phyloP scores from a whole-genome alignment of 1,140 invertebrate species.

The Camponotus floridanus region DNA sequence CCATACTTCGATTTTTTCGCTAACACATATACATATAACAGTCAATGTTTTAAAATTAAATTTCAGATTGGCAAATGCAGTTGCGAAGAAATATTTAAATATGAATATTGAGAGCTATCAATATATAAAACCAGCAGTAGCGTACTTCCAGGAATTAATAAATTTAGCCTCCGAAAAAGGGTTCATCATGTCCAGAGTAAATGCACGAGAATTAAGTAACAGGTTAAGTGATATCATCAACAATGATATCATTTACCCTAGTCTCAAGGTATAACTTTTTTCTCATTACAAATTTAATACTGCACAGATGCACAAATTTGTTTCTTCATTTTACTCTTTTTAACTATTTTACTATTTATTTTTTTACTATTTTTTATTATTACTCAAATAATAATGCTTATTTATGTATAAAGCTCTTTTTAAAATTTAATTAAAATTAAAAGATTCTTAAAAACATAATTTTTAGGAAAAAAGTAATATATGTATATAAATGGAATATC shows the following conservation, averaged over 20 bases:
- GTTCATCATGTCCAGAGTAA: slow-evolving; percentile 87
- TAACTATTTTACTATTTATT: not conserved
- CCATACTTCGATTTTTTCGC: not conserved
- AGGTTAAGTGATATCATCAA: slow-evolving; percentile 92
- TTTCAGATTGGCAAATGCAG: slow-evolving; percentile 88
- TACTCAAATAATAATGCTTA: too few relatives aligned
- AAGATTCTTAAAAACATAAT: too few relatives aligned
- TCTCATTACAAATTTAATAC: not conserved
- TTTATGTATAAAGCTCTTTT: too few relatives aligned
- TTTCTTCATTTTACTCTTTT: not conserved
- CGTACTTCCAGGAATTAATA: slow-evolving; percentile 90
- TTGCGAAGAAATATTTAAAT: slow-evolving; percentile 90
- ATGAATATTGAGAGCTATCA: slow-evolving; percentile 90
- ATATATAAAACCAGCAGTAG: slow-evolving; percentile 91
- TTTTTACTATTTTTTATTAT: not conserved
- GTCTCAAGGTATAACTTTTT: slow-evolving; percentile 87
- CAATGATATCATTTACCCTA: slow-evolving; percentile 92
- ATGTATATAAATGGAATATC: too few relatives aligned
- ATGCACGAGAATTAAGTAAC: slow-evolving; percentile 90
- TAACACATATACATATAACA: slow-evolving; percentile 3
- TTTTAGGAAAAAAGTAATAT: too few relatives aligned
- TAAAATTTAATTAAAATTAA: too few relatives aligned
- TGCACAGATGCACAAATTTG: not conserved
- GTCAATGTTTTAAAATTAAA: not conserved
- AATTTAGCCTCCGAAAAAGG: slow-evolving; percentile 90